Evolutionary conservation across 2,888 invertebrate species (phyloP).

Genomic region (Hyalella azteca): DNA sequence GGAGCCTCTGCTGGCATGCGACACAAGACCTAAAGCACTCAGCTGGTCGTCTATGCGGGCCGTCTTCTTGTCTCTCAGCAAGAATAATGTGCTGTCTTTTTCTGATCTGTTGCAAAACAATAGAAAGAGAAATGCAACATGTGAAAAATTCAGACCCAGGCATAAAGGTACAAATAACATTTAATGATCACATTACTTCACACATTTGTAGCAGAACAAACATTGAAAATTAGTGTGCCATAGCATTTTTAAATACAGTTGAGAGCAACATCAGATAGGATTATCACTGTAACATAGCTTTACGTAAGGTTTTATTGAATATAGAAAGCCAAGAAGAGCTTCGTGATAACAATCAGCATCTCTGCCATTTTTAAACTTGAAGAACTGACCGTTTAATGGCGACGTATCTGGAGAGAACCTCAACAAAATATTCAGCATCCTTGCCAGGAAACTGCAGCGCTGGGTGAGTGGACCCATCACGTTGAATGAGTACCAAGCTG

Average conservation of each 20-base stretch:
- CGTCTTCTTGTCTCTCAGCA: slow-evolving; percentile 27
- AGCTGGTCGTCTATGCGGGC: slow-evolving; percentile 32
- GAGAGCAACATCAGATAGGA: too few relatives aligned
- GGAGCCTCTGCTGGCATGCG: not conserved
- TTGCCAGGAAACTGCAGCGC: slow-evolving; percentile 48
- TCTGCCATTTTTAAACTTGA: too few relatives aligned
- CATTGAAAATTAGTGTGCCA: too few relatives aligned
- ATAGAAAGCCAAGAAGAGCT: too few relatives aligned
- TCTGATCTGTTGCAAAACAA: slow-evolving; percentile 35
- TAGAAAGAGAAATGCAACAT: not conserved
- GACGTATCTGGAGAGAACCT: slow-evolving; percentile 54
- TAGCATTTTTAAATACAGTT: too few relatives aligned
- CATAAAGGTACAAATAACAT: too few relatives aligned
- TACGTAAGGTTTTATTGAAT: too few relatives aligned
- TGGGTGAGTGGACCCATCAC: slow-evolving; percentile 55
- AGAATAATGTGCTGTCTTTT: slow-evolving; percentile 29
- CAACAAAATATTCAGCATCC: slow-evolving; percentile 49
- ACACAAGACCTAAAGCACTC: slow-evolving; percentile 18
- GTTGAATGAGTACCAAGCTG: slow-evolving; percentile 49
- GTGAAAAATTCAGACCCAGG: too few relatives aligned
- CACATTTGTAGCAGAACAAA: too few relatives aligned
- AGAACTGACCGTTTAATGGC: slow-evolving; percentile 50
- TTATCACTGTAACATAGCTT: too few relatives aligned
- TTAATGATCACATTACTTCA: too few relatives aligned
- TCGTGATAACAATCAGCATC: too few relatives aligned